A percentile compares a stretch with the other conserved stretches of the same genome.
Conservation (phyloP, 2,888 invertebrate genomes). For the Trachelus iudaicus region DNA sequence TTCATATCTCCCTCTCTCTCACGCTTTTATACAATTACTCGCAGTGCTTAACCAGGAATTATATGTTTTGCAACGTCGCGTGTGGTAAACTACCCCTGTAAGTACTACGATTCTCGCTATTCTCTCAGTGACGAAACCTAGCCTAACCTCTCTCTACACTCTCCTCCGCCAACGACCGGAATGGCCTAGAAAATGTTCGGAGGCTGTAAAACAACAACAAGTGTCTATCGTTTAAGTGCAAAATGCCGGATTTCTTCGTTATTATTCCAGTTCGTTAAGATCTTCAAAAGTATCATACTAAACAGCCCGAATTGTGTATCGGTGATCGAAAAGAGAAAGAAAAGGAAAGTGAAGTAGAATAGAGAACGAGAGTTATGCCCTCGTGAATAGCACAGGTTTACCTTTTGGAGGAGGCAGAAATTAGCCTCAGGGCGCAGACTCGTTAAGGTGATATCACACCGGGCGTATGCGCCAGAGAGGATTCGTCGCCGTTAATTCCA, state of each 20-base stretch:
- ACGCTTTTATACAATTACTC: constrained; percentile 23
- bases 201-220: not conserved
- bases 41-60: constrained; percentile 34
- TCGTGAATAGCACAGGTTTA: not conserved
- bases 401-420: not conserved
- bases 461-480: not conserved
- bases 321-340: not conserved
- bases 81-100: constrained; percentile 29
- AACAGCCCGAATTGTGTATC: not conserved
- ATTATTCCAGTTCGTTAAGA: not conserved
- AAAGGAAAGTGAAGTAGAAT: not conserved
- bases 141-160: not conserved
- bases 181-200: not conserved
- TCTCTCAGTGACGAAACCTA: not conserved
- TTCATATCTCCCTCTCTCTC: not conserved
- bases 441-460: not conserved
- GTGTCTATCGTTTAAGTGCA: not conserved
- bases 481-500: not conserved
- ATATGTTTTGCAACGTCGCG: constrained; percentile 39
- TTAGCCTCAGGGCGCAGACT: not conserved
- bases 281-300: not conserved
- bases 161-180: not conserved
- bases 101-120: not conserved
- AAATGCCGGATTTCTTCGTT: not conserved
- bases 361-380: not conserved